Conservation (phyloP, 2,888 invertebrate genomes). For the Tolmerus cingulatus region DNA sequence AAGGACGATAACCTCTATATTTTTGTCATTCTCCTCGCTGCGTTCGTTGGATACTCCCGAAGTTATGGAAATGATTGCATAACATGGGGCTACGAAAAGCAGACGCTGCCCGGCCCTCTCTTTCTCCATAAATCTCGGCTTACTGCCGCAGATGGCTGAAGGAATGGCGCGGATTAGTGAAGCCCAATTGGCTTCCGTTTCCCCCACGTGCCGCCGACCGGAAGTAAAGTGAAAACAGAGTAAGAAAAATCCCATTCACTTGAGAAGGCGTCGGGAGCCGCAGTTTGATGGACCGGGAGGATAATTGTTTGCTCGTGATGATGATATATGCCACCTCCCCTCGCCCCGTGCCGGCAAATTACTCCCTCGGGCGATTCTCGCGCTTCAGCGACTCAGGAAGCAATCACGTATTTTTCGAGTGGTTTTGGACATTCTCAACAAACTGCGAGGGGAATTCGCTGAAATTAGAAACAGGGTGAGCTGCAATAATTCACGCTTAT, state of each 20-base stretch:
- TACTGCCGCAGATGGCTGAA: not conserved
- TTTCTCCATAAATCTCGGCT: not conserved
- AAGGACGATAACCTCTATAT: not conserved
- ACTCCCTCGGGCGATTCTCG: not conserved
- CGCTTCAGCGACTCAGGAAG: not conserved
- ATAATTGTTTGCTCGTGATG: conserved; percentile 7
- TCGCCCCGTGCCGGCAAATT: not conserved
- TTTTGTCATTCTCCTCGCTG: not conserved
- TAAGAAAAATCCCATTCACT: not conserved
- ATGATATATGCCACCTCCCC: not conserved
- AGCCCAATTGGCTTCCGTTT: not conserved
- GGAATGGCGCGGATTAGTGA: not conserved
- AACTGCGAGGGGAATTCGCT: not conserved
- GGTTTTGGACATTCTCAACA: not conserved
- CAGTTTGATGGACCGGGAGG: conserved; percentile 5
- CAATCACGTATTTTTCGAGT: conserved; percentile 23
- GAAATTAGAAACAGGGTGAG: not conserved
- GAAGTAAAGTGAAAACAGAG: conserved; percentile 20
- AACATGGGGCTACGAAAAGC: not conserved
- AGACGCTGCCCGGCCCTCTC: not conserved
- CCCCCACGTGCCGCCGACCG: not conserved
- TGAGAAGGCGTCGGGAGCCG: not conserved
- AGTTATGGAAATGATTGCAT: not conserved
- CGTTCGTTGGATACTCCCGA: not conserved
- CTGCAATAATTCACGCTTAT: not conserved